Evolutionary conservation across 2,888 invertebrate genomes (phyloP).

Genomic region (Monochamus alternatus): DNA sequence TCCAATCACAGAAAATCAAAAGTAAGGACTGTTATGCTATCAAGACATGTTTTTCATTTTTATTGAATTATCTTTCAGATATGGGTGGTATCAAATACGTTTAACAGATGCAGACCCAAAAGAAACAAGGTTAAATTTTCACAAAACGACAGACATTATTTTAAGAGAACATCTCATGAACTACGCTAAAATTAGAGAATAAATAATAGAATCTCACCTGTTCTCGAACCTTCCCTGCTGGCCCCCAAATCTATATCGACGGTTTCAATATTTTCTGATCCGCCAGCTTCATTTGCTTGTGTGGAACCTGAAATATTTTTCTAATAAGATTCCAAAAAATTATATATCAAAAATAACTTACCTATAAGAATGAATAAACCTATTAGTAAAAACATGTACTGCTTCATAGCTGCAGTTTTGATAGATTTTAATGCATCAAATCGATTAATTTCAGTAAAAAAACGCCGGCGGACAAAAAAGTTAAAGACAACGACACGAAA

Average conservation of each 20-base stretch:
- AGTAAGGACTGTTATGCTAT: conserved; percentile 51
- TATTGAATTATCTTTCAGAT: conserved; percentile 59
- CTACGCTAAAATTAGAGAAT: conserved; percentile 64
- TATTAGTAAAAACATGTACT: conserved; percentile 61
- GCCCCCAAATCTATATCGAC: conserved; percentile 88
- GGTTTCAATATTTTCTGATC: conserved; percentile 74
- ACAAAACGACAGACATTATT: conserved; percentile 69
- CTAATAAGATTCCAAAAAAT: conserved; percentile 14
- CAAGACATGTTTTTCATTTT: not conserved
- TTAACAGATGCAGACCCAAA: conserved; percentile 53
- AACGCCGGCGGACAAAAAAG: conserved; percentile 32
- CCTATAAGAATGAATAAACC: conserved; percentile 63
- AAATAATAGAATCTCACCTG: conserved; percentile 75
- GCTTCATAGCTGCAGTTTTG: conserved; percentile 63
- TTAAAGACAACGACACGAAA: conserved; percentile 19
- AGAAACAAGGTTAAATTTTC: conserved; percentile 69
- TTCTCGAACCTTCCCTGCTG: conserved; percentile 90
- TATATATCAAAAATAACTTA: conserved; percentile 53
- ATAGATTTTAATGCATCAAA: conserved; percentile 39
- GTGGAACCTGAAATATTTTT: conserved; percentile 68
- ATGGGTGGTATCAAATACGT: conserved; percentile 70
- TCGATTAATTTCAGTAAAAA: conserved; percentile 14
- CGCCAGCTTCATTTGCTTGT: conserved; percentile 69
- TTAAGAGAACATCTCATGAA: conserved; percentile 66
- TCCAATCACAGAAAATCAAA: conserved; percentile 69